These are phyloP conservation scores for Tragelaphus strepsiceros DNA, from an alignment of 2,113 vertebrate species.

Conservation along the genomic window DNA sequence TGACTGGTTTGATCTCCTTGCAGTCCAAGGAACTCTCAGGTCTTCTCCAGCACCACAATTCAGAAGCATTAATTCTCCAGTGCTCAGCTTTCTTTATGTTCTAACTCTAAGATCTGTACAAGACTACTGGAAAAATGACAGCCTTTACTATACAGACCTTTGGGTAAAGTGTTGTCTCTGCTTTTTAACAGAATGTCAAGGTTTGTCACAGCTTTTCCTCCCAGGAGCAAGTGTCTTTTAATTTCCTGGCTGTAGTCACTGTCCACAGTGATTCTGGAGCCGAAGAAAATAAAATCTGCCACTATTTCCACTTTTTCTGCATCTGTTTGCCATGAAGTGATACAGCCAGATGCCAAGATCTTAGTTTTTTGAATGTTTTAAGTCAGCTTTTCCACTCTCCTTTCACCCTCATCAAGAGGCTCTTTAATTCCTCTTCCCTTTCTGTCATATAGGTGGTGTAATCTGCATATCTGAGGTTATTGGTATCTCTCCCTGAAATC, in stretches of 20 bases:
- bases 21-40: not conserved
- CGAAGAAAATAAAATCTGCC: not conserved
- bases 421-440: not conserved
- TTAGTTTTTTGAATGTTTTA: not conserved
- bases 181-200: not conserved
- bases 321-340: not conserved
- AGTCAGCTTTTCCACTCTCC: not conserved
- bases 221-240: not conserved
- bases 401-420: not conserved
- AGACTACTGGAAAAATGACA: not conserved
- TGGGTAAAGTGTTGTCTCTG: not conserved
- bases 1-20: not conserved
- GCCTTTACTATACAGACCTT: not conserved
- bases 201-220: not conserved
- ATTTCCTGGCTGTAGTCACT: not conserved
- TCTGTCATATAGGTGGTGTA: not conserved
- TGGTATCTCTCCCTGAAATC: not conserved
- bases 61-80: not conserved
- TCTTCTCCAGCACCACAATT: not conserved
- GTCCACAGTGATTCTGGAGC: not conserved
- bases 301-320: not conserved
- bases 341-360: not conserved
- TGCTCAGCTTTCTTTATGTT: not conserved
- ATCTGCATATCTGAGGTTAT: not conserved
- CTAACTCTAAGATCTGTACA: not conserved